A percentile compares a stretch with the other conserved stretches of the same genome.
These are phyloP conservation scores for Sialia sialis DNA, from an alignment of 2,113 vertebrate genomes.

Conservation along the genomic window DNA sequence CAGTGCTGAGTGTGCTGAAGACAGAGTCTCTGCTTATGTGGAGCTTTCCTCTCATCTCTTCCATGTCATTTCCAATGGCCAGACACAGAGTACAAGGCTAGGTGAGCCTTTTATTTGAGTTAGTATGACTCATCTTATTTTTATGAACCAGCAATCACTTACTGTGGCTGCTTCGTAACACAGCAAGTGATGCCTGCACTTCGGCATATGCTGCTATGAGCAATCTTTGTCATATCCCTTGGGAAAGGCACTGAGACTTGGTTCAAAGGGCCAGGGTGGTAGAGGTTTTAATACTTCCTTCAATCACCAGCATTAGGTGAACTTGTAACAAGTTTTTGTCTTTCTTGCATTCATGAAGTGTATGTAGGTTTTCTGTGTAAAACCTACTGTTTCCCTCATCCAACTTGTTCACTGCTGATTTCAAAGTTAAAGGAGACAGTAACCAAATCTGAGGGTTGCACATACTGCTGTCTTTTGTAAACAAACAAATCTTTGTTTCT, in stretches of 20 bases:
- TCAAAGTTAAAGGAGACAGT: background rate
- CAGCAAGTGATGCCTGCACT: background rate
- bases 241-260: background rate
- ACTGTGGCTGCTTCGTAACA: background rate
- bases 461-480: background rate
- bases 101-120: background rate
- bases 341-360: background rate
- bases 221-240: background rate
- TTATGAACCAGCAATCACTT: background rate
- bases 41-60: background rate
- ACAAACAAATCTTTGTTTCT: background rate
- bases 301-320: background rate
- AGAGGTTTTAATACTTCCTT: background rate
- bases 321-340: background rate
- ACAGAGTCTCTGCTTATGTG: background rate
- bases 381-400: background rate
- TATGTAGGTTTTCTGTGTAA: background rate
- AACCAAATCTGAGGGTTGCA: background rate
- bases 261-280: background rate
- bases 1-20: background rate
- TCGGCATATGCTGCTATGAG: background rate
- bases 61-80: background rate
- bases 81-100: background rate
- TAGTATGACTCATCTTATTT: background rate
- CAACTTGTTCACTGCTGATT: background rate